phyloP scores from a whole-genome alignment of 1,140 invertebrate genomes.

The Bursaphelenchus mucronatus region DNA sequence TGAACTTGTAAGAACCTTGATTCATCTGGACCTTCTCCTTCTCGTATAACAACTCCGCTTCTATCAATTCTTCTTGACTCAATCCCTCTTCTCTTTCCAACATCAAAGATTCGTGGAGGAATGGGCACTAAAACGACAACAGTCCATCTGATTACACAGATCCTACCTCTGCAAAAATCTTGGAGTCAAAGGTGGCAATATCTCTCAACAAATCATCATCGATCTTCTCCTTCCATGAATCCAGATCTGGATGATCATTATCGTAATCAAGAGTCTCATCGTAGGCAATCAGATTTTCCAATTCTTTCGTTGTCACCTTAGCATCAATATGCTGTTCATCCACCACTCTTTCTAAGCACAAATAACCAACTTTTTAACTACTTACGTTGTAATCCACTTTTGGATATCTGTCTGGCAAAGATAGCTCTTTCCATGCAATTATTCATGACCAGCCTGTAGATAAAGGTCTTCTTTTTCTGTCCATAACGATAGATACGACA shows the following conservation, averaged over 20 bases:
- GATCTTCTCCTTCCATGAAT: slow-evolving; percentile 69
- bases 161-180: slow-evolving; percentile 65
- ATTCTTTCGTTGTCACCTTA: slow-evolving; percentile 85
- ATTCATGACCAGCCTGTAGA: slow-evolving; percentile 92
- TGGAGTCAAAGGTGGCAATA: slow-evolving; percentile 69
- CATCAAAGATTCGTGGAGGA: slow-evolving; percentile 90
- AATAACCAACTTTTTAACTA: slow-evolving; percentile 24
- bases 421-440: slow-evolving; percentile 95
- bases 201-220: slow-evolving; percentile 76
- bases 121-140: slow-evolving; percentile 70
- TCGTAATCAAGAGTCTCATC: slow-evolving; percentile 67
- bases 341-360: slow-evolving; percentile 76
- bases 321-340: slow-evolving; percentile 96
- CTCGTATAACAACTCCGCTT: slow-evolving; percentile 88
- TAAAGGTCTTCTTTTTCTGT: slow-evolving; percentile 78
- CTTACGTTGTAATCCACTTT: slow-evolving; percentile 79
- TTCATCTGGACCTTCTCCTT: slow-evolving; percentile 70
- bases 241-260: slow-evolving; percentile 14
- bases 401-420: slow-evolving; percentile 93
- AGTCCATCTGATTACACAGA: slow-evolving; percentile 2
- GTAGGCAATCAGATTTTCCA: slow-evolving; percentile 85
- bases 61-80: slow-evolving; percentile 84
- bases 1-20: too few species aligned
- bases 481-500: slow-evolving; percentile 81
- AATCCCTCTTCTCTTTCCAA: slow-evolving; percentile 90